Evolutionary conservation across 1,140 invertebrate species (phyloP).

Genomic region (Cyrtorhinus lividipennis): DNA sequence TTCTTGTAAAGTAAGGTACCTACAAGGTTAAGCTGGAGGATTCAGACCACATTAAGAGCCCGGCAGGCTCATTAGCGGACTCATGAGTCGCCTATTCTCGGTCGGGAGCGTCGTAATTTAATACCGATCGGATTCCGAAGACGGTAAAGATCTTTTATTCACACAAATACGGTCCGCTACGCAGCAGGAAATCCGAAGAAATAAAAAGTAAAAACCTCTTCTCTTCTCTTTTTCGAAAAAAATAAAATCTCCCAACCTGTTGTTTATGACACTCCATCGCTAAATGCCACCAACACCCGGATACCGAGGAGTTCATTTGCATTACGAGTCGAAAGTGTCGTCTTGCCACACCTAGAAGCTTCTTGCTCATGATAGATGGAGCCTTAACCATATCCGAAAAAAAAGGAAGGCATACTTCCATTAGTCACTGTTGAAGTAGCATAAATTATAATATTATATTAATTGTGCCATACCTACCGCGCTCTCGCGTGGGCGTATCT

Average conservation of each 20-base stretch:
- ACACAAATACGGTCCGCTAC: too few species aligned
- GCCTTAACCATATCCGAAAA: slow-evolving; percentile 7
- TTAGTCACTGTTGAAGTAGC: slow-evolving; percentile 14
- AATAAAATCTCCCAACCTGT: not conserved
- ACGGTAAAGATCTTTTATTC: too few species aligned
- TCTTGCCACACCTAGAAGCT: slow-evolving; percentile 6
- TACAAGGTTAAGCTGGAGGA: too few species aligned
- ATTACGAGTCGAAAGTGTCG: not conserved
- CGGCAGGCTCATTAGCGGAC: too few species aligned
- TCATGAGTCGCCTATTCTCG: too few species aligned
- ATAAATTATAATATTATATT: slow-evolving; percentile 17
- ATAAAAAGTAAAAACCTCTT: too few species aligned
- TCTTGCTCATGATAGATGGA: not conserved
- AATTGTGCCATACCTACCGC: slow-evolving; percentile 15
- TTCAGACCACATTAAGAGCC: too few species aligned
- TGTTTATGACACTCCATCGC: slow-evolving; percentile 6
- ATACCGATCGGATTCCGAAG: too few species aligned
- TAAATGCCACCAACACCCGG: slow-evolving; percentile 4
- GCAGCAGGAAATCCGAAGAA: too few species aligned
- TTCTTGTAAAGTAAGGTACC: too few species aligned
- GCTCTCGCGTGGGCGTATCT: slow-evolving; percentile 10
- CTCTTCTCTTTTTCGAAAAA: too few species aligned
- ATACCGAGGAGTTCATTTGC: not conserved
- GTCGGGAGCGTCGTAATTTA: too few species aligned
- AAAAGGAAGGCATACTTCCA: slow-evolving; percentile 11